phyloP scores from a whole-genome alignment of 2,888 invertebrate species.

The Thera britannica region DNA sequence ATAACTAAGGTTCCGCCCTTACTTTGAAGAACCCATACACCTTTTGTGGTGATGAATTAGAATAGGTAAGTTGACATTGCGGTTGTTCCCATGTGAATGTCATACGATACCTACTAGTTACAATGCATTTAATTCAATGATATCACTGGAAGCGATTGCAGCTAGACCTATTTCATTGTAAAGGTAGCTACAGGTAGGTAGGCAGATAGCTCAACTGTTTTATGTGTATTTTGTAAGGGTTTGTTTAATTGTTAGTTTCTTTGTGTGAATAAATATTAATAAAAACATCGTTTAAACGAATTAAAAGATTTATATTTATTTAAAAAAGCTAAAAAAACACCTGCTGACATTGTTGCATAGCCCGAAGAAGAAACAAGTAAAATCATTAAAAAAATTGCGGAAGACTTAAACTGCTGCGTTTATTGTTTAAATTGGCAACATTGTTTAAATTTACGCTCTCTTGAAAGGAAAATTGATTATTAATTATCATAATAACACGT shows the following conservation, averaged over 20 bases:
- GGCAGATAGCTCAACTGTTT: too few species aligned
- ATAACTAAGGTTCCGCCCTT: conserved; percentile 35
- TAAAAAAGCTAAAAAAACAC: neutral
- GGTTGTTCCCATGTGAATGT: too few species aligned
- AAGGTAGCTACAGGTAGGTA: too few species aligned
- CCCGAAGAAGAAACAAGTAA: conserved; percentile 11
- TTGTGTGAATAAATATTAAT: too few species aligned
- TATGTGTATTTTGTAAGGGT: too few species aligned
- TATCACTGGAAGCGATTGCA: neutral
- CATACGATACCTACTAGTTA: too few species aligned
- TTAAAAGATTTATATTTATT: neutral
- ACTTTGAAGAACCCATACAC: neutral
- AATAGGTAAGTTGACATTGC: neutral
- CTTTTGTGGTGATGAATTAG: neutral
- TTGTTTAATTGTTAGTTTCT: too few species aligned
- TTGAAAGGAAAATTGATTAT: conserved; percentile 75
- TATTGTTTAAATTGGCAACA: conserved; percentile 49
- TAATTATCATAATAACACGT: conserved; percentile 60
- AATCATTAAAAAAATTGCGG: conserved; percentile 45
- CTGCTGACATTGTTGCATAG: conserved; percentile 13
- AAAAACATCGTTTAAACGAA: too few species aligned
- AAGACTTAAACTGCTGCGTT: conserved; percentile 50
- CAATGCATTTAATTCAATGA: neutral
- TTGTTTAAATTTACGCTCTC: conserved; percentile 52
- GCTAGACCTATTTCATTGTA: neutral